A percentile compares a stretch with the other conserved stretches of the same genome.
Evolutionary conservation across 2,113 vertebrate species (phyloP).

Genomic region (Marcusenius ussheri): DNA sequence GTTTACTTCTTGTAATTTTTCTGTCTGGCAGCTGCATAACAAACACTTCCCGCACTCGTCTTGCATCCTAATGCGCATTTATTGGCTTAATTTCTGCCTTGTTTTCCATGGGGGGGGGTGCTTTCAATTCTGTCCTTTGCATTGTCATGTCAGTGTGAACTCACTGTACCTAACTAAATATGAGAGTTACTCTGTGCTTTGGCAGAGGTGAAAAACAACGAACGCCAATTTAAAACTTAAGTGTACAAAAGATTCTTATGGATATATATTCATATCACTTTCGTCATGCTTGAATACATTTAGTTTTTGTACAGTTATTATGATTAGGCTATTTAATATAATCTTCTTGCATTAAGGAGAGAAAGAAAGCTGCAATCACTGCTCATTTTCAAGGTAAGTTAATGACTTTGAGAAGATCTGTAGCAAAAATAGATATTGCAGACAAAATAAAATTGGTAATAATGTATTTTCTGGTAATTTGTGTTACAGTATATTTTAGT

Average conservation of each 20-base stretch:
- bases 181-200: not conserved
- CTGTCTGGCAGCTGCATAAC: constrained; percentile 10
- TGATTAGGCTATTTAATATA: not conserved
- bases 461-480: not conserved
- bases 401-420: not conserved
- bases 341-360: not conserved
- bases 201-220: not conserved
- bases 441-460: not conserved
- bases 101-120: not conserved
- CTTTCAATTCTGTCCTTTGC: not conserved
- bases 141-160: not conserved
- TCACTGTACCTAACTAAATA: not conserved
- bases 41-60: not conserved
- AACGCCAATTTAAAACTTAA: not conserved
- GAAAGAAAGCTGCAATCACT: not conserved
- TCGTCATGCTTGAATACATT: not conserved
- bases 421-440: not conserved
- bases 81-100: not conserved
- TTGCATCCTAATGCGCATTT: not conserved
- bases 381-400: not conserved
- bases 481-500: not conserved
- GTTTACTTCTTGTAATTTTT: constrained; percentile 10
- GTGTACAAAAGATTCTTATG: not conserved
- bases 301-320: not conserved
- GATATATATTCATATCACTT: not conserved